Evolutionary conservation across 1,140 invertebrate species (phyloP).

Genomic region (Ceratitis capitata): DNA sequence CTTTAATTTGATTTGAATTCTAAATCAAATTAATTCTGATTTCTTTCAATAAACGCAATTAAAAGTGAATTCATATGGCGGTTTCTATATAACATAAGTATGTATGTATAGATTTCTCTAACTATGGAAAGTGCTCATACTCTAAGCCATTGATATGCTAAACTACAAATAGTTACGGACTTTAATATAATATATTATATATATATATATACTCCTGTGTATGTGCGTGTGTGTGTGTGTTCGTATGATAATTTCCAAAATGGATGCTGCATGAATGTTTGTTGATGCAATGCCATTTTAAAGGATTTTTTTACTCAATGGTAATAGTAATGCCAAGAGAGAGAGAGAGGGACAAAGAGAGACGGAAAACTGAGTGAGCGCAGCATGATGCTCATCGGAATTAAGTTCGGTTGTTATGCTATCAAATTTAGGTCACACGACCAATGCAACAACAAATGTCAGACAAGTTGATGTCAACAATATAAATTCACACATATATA

Average conservation of each 20-base stretch:
- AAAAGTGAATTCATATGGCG: no score
- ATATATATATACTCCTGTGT: neutral
- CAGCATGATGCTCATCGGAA: neutral
- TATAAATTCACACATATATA: neutral
- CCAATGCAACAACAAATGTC: neutral
- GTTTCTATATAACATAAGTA: neutral
- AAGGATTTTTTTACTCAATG: neutral
- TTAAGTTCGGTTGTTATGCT: neutral
- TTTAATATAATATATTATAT: neutral
- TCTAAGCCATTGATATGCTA: neutral
- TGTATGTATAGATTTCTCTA: neutral
- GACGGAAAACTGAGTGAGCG: no score
- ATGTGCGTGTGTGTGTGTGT: neutral
- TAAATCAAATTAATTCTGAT: no score
- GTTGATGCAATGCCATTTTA: neutral
- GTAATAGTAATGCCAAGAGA: neutral
- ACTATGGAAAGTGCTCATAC: neutral
- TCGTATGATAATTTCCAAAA: slow-evolving; percentile 7
- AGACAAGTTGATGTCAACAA: neutral
- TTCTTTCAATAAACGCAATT: neutral
- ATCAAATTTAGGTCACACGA: slow-evolving; percentile 24
- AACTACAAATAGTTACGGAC: neutral
- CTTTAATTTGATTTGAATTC: no score
- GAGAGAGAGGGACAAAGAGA: no score
- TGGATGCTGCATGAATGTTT: neutral